Conservation (phyloP, 2,888 invertebrate species). For the Ophion ellenae region DNA sequence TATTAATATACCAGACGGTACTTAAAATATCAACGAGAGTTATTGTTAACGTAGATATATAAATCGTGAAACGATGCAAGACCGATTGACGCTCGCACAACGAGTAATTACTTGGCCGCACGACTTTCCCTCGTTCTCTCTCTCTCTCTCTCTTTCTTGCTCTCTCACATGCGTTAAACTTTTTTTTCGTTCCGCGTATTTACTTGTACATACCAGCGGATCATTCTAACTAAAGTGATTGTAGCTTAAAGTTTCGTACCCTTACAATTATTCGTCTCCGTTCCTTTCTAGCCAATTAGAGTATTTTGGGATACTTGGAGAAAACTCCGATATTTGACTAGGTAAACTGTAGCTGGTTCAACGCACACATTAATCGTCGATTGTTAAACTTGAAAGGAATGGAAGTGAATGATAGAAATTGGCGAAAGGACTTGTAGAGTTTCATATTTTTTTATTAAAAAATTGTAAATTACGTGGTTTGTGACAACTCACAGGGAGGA, state of each 20-base stretch:
- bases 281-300: neutral
- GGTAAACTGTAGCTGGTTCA: neutral
- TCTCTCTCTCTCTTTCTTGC: neutral
- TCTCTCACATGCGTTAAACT: conserved; percentile 14
- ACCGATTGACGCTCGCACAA: conserved; percentile 52
- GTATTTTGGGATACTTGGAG: neutral
- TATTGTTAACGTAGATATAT: conserved; percentile 64
- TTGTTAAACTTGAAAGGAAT: too few species aligned
- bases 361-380: neutral
- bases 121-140: conserved; percentile 47
- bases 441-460: too few species aligned
- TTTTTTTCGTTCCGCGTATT: neutral
- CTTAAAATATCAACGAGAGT: conserved; percentile 61
- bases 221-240: neutral
- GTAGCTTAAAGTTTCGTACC: neutral
- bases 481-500: too few species aligned
- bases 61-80: conserved; percentile 58
- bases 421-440: too few species aligned
- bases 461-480: too few species aligned
- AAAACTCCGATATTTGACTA: neutral
- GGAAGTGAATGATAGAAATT: too few species aligned
- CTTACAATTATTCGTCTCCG: neutral
- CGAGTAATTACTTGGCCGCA: conserved; percentile 53
- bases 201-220: neutral
- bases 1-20: conserved; percentile 45